A percentile compares a stretch with the other conserved stretches of the same genome.
phyloP scores from a whole-genome alignment of 2,797 vertebrate genomes.

The Poliocrania exsul region DNA sequence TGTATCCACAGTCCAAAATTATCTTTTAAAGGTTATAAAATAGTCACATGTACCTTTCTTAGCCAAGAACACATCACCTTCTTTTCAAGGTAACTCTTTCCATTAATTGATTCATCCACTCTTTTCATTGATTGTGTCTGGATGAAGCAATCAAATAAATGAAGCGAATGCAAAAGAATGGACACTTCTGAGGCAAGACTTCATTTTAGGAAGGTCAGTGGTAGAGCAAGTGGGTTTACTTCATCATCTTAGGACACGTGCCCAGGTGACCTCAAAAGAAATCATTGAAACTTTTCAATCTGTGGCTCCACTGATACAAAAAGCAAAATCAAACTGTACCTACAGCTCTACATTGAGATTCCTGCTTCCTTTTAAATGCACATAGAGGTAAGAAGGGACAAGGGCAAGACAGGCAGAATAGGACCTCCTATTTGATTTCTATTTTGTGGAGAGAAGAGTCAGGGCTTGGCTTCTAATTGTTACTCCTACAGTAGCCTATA shows the following conservation, averaged over 20 bases:
- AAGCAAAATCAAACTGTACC: neutral
- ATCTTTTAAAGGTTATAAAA: neutral
- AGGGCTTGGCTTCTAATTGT: neutral
- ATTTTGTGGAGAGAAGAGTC: neutral
- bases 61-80: neutral
- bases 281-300: neutral
- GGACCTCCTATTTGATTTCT: neutral
- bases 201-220: neutral
- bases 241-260: accelerated
- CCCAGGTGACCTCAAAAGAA: neutral
- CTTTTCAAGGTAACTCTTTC: neutral
- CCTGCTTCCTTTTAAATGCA: neutral
- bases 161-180: accelerated
- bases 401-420: neutral
- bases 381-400: neutral
- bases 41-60: neutral
- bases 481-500: neutral
- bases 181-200: neutral
- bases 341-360: accelerated
- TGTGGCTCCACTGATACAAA: neutral
- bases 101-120: neutral
- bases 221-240: neutral
- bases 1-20: neutral
- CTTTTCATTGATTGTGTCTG: neutral
- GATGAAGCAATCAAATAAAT: neutral